Evolutionary conservation across 2,888 invertebrate species (phyloP).

Genomic region (Amaurobius ferox): DNA sequence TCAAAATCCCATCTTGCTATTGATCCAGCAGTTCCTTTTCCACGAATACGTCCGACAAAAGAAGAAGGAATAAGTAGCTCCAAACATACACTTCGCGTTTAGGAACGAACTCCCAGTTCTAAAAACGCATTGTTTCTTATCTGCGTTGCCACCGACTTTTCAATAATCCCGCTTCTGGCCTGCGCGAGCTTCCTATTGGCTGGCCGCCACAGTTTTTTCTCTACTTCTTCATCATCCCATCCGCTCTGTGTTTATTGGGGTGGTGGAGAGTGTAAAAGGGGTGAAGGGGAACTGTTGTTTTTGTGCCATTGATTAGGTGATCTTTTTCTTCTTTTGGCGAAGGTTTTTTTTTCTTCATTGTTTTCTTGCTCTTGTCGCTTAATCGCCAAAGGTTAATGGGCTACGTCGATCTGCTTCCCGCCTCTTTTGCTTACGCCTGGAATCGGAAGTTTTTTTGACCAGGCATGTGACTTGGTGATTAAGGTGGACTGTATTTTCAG

Average conservation of each 20-base stretch:
- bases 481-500: not conserved
- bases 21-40: conserved; percentile 24
- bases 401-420: conserved; percentile 43
- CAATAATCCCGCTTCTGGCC: conserved; percentile 66
- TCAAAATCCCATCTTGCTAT: conserved; percentile 64
- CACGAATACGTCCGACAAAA: conserved; percentile 17
- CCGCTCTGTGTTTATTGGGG: conserved; percentile 66
- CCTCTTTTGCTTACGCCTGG: conserved; percentile 7
- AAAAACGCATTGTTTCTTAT: conserved; percentile 71
- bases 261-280: conserved; percentile 23
- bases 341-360: conserved; percentile 35
- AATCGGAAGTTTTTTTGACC: conserved; percentile 11
- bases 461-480: not conserved
- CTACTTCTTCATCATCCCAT: conserved; percentile 59
- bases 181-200: conserved; percentile 52
- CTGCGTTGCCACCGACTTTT: conserved; percentile 69
- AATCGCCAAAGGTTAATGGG: conserved; percentile 72
- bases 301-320: conserved; percentile 71
- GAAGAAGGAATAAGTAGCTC: conserved; percentile 25
- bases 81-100: conserved; percentile 38
- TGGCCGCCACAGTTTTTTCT: conserved; percentile 23
- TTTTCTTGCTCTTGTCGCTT: conserved; percentile 70
- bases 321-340: conserved; percentile 49
- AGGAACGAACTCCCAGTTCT: conserved; percentile 32
- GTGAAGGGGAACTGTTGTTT: conserved; percentile 57